Evolutionary conservation across 1,140 invertebrate genomes (phyloP).

Genomic region (Proctacanthus coquilletti): DNA sequence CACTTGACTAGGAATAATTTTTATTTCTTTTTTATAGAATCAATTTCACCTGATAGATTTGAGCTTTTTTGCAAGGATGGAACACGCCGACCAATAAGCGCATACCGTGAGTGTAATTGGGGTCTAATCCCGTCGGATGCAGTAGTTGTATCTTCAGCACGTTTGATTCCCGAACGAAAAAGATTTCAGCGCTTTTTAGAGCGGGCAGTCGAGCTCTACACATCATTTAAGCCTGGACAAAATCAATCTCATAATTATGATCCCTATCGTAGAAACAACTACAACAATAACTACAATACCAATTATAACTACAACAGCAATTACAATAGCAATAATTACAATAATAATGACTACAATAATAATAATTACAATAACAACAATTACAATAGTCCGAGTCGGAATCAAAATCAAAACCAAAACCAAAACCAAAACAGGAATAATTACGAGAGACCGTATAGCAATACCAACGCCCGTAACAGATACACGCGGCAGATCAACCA

Average conservation of each 20-base stretch:
- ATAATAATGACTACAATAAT: constrained; percentile 15
- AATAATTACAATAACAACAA: constrained; percentile 10
- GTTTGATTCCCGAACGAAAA: constrained; percentile 38
- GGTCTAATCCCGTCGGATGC: constrained; percentile 74
- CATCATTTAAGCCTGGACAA: constrained; percentile 1
- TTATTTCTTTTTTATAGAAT: constrained; percentile 28
- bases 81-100: constrained; percentile 44
- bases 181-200: constrained; percentile 43
- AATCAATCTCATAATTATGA: constrained; percentile 2
- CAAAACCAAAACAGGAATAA: constrained; percentile 7
- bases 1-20: constrained; percentile 8
- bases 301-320: constrained; percentile 10
- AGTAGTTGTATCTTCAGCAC: constrained; percentile 71
- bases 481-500: too few species aligned
- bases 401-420: constrained; percentile 12
- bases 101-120: constrained; percentile 75
- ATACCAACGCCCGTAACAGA: too few species aligned
- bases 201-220: constrained; percentile 35
- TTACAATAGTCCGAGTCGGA: constrained; percentile 6
- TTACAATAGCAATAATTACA: constrained; percentile 16
- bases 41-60: constrained; percentile 50
- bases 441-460: too few species aligned
- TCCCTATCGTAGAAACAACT: constrained; percentile 11
- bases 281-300: constrained; percentile 11
- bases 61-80: constrained; percentile 81